Conservation (phyloP, 2,113 vertebrate genomes). For the Mandrillus leucophaeus region DNA sequence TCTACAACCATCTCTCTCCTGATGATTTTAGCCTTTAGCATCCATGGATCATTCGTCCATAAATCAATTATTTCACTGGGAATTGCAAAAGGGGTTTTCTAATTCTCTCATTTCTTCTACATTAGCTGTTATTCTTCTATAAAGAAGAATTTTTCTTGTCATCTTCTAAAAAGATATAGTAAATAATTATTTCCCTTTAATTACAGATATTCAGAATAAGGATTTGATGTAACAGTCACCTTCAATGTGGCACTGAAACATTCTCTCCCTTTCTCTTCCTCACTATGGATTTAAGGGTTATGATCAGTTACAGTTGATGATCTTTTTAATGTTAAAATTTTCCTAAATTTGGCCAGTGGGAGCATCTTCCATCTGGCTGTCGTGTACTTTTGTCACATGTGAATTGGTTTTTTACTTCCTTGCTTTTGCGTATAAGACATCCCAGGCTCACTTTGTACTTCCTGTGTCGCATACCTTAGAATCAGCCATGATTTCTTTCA, state of each 20-base stretch:
- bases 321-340: conserved; percentile 16
- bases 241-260: not conserved
- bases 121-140: not conserved
- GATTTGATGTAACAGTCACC: not conserved
- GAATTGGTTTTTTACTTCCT: not conserved
- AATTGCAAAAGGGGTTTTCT: not conserved
- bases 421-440: not conserved
- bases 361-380: not conserved
- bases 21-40: not conserved
- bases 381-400: not conserved
- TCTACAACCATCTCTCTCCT: not conserved
- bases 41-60: not conserved
- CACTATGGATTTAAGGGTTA: not conserved
- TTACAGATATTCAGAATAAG: conserved; percentile 33
- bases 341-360: not conserved
- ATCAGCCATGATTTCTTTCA: not conserved
- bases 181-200: not conserved
- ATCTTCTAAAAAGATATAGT: not conserved
- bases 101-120: not conserved
- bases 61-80: not conserved
- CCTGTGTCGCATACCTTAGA: not conserved
- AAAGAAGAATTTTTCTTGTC: not conserved
- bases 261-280: not conserved
- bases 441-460: not conserved
- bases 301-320: not conserved